phyloP scores from a whole-genome alignment of 1,140 invertebrate genomes.

The honey bee (Apis mellifera) region DNA sequence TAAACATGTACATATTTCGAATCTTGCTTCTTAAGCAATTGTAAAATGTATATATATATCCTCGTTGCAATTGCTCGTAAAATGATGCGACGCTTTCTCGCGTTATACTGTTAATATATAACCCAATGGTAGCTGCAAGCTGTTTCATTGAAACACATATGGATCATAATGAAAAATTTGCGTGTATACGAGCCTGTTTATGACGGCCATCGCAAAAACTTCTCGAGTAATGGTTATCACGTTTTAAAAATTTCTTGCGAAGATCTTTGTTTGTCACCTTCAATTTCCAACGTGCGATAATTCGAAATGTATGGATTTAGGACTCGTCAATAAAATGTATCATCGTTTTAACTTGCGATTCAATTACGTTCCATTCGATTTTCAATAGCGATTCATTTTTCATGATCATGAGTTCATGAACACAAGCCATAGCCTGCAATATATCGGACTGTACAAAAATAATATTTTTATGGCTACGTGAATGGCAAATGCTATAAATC shows the following conservation, averaged over 20 bases:
- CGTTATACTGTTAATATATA: constrained; percentile 20
- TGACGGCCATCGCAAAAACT: not conserved
- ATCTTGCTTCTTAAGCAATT: constrained; percentile 6
- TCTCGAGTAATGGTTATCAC: not conserved
- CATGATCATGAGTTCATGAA: too few relatives aligned
- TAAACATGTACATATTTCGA: constrained; percentile 9
- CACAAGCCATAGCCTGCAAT: not conserved
- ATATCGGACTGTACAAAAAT: constrained; percentile 5
- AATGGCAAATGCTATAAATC: constrained; percentile 26
- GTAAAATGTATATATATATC: not conserved
- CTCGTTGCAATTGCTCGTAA: constrained; percentile 10
- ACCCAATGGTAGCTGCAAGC: not conserved
- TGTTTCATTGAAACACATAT: not conserved
- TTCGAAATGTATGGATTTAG: not conserved
- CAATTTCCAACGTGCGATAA: not conserved
- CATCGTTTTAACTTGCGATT: not conserved
- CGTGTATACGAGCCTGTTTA: not conserved
- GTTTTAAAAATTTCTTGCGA: not conserved
- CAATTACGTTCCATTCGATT: constrained; percentile 23
- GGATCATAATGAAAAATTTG: constrained; percentile 12
- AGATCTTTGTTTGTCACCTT: not conserved
- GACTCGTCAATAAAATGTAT: constrained; percentile 5
- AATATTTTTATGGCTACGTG: constrained; percentile 22
- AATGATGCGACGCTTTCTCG: constrained; percentile 8
- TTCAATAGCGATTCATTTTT: constrained; percentile 1